These are phyloP conservation scores for Spilosoma lubricipeda DNA, from an alignment of 2,888 invertebrate species.

Conservation along the genomic window DNA sequence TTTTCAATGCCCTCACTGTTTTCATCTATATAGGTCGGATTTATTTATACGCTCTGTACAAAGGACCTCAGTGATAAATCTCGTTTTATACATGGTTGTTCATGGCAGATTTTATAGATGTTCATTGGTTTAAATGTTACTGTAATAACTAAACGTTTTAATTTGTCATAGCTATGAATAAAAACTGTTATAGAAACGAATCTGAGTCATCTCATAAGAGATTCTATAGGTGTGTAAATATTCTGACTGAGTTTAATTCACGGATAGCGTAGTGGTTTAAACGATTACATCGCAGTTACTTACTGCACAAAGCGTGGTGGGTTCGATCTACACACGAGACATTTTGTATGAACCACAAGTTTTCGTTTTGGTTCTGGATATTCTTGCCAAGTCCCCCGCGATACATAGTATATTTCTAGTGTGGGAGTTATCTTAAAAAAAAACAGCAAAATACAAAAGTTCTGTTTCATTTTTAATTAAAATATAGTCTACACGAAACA, in stretches of 20 bases:
- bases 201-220: not conserved
- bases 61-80: not conserved
- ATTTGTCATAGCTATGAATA: not conserved
- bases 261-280: not conserved
- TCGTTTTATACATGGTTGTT: not conserved
- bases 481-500: not conserved
- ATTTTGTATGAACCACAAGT: not conserved
- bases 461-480: too few relatives aligned
- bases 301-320: not conserved
- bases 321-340: not conserved
- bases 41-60: not conserved
- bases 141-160: not conserved
- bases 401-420: too few relatives aligned
- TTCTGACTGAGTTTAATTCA: not conserved
- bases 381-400: not conserved
- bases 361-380: not conserved
- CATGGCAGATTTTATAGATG: not conserved
- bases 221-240: not conserved
- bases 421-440: not conserved
- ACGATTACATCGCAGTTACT: not conserved
- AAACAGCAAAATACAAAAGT: not conserved
- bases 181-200: not conserved
- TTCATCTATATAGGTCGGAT: not conserved
- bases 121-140: not conserved
- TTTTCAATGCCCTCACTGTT: slow-evolving; percentile 1